A percentile compares a stretch with the other conserved stretches of the same genome.
Evolutionary conservation across 2,797 vertebrate species (phyloP).

Genomic region (Peromyscus nudipes): DNA sequence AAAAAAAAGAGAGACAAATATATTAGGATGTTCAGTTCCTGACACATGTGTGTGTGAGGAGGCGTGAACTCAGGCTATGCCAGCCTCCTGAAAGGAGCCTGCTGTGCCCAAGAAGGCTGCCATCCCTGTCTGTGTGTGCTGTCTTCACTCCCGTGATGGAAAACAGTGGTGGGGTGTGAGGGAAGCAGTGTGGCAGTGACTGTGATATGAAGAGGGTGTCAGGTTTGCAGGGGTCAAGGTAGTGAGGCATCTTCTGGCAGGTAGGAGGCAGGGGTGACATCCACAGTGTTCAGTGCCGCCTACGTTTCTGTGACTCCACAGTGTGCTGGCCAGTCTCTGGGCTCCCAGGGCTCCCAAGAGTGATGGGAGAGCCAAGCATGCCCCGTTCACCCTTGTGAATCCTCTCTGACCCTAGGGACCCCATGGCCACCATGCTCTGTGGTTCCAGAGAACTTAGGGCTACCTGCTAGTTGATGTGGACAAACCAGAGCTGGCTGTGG

Average conservation of each 20-base stretch:
- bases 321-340: neutral
- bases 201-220: neutral
- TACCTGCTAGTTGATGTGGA: neutral
- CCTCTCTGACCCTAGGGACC: too few species aligned
- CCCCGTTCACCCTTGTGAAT: accelerated
- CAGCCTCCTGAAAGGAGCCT: too few species aligned
- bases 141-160: neutral
- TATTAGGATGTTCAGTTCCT: neutral
- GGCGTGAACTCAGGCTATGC: neutral
- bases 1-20: neutral
- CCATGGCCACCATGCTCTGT: accelerated
- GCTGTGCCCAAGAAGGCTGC: neutral
- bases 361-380: neutral
- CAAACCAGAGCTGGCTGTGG: neutral
- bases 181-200: neutral
- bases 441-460: neutral
- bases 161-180: neutral
- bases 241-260: neutral
- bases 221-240: neutral
- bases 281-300: neutral
- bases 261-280: neutral
- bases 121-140: neutral
- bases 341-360: neutral
- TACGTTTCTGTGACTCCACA: neutral
- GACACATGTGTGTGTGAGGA: accelerated